Evolutionary conservation across 2,888 invertebrate species (phyloP).

Genomic region (Antitype chi): DNA sequence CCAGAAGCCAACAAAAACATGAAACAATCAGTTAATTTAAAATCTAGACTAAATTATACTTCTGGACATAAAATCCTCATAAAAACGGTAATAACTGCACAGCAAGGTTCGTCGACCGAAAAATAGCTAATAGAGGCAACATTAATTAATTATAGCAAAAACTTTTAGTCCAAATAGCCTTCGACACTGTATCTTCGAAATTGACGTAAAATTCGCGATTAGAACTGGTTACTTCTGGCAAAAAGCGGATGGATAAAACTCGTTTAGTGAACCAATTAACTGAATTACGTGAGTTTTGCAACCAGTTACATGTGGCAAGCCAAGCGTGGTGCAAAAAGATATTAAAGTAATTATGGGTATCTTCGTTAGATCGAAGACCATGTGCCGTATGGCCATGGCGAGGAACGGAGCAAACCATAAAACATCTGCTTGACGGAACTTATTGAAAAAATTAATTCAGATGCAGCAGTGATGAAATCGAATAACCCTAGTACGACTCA

Average conservation of each 20-base stretch:
- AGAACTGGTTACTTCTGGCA: conserved; percentile 49
- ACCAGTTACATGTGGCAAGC: conserved; percentile 60
- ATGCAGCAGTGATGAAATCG: conserved; percentile 6
- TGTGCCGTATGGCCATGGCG: conserved; percentile 39
- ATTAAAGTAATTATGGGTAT: conserved; percentile 52
- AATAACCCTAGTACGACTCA: neutral
- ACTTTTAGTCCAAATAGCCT: conserved; percentile 42
- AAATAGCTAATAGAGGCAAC: conserved; percentile 40
- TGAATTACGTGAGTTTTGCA: conserved; percentile 66
- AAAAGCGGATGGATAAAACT: conserved; percentile 54
- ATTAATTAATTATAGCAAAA: conserved; percentile 60
- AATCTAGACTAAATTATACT: conserved; percentile 47
- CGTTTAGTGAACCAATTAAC: conserved; percentile 60
- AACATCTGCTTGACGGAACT: conserved; percentile 15
- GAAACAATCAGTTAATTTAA: conserved; percentile 37
- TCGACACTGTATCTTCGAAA: conserved; percentile 33
- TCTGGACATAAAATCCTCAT: conserved; percentile 50
- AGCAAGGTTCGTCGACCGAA: conserved; percentile 61
- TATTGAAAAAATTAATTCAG: neutral
- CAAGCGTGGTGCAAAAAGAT: conserved; percentile 58
- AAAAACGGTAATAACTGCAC: conserved; percentile 57
- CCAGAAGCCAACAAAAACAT: conserved; percentile 48
- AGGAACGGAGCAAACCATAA: conserved; percentile 26
- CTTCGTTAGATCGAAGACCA: conserved; percentile 28
- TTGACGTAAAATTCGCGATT: conserved; percentile 54